Percentiles rank a stretch among this genome's conserved stretches.
Evolutionary conservation across 1,140 invertebrate species (phyloP).

Genomic region (Lucilia cuprina): DNA sequence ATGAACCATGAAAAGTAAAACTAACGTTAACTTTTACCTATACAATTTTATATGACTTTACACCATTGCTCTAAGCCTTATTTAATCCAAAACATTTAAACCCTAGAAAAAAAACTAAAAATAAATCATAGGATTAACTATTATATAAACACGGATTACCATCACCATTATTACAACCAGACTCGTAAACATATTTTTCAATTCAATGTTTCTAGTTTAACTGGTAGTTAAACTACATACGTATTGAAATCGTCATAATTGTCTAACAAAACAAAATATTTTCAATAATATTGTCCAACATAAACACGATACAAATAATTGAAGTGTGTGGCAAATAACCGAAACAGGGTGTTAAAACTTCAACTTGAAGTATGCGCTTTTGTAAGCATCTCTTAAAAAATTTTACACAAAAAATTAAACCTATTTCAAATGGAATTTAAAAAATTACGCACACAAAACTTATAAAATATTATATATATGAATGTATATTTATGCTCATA

Average conservation of each 20-base stretch:
- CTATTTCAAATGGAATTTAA: neutral
- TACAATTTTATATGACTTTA: too few species aligned
- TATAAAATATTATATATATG: neutral
- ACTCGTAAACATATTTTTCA: too few species aligned
- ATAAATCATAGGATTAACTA: neutral
- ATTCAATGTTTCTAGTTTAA: neutral
- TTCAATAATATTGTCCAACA: neutral
- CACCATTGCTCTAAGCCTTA: too few species aligned
- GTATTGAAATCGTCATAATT: neutral
- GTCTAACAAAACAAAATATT: neutral
- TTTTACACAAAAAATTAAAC: neutral
- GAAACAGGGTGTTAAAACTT: neutral
- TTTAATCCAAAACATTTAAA: too few species aligned
- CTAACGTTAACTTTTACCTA: too few species aligned
- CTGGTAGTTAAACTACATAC: neutral
- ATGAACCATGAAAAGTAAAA: too few species aligned
- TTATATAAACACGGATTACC: neutral
- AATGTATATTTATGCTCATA: neutral
- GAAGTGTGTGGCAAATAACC: neutral
- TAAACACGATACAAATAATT: neutral
- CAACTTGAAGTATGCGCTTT: neutral
- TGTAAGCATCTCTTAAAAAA: neutral
- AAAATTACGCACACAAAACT: neutral
- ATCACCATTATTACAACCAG: neutral
- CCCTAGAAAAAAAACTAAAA: too few species aligned